phyloP scores from a whole-genome alignment of 1,140 invertebrate genomes.

The Drosophila funebris region DNA sequence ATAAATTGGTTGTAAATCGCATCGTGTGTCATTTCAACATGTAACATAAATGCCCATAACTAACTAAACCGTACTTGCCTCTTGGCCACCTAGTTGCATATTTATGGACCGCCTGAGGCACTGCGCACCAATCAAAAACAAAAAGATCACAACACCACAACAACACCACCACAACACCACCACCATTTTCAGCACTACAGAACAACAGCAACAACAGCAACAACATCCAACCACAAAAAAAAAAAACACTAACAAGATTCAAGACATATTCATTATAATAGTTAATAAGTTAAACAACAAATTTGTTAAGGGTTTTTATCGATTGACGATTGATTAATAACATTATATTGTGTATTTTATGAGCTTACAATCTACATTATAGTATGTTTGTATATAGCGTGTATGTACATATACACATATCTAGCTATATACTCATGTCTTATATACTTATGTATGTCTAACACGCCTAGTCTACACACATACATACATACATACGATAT shows the following conservation, averaged over 20 bases:
- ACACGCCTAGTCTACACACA: constrained; percentile 13
- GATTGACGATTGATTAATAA: constrained; percentile 61
- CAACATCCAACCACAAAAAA: constrained; percentile 6
- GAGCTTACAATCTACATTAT: constrained; percentile 66
- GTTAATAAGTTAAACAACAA: constrained; percentile 46
- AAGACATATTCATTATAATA: constrained; percentile 76
- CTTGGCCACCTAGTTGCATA: constrained; percentile 43
- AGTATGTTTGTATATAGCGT: constrained; percentile 25
- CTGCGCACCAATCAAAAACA: constrained; percentile 47
- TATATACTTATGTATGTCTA: constrained; percentile 41
- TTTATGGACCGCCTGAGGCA: constrained; percentile 43
- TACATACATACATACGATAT: constrained; percentile 8
- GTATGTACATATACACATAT: constrained; percentile 35
- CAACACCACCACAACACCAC: not conserved
- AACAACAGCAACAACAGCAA: constrained; percentile 19
- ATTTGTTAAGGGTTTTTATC: constrained; percentile 63
- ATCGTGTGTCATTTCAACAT: constrained; percentile 19
- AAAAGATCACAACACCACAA: not conserved
- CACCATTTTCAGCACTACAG: constrained; percentile 11
- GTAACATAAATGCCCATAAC: constrained; percentile 21
- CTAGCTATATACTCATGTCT: constrained; percentile 43
- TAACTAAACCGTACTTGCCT: constrained; percentile 42
- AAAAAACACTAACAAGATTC: constrained; percentile 50
- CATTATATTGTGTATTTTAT: constrained; percentile 72
- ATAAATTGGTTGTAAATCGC: constrained; percentile 52